Evolutionary conservation across 2,888 invertebrate species (phyloP).

Genomic region (Caenorhabditis drosophilae): DNA sequence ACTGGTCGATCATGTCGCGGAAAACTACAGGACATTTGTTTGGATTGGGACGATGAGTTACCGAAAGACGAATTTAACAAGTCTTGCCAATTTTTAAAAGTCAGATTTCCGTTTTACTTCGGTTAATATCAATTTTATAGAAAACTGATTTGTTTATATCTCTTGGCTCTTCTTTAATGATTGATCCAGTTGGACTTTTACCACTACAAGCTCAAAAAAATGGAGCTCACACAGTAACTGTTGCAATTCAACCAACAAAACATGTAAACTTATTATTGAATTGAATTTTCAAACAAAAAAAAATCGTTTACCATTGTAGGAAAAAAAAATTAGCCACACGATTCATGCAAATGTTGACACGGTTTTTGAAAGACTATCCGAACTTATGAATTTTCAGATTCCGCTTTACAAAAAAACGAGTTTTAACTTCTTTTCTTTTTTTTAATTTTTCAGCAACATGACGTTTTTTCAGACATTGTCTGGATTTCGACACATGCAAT

Average conservation of each 20-base stretch:
- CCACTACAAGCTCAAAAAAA: conserved; percentile 85
- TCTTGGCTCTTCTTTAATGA: conserved; percentile 95
- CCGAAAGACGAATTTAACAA: conserved; percentile 74
- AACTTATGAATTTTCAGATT: neutral
- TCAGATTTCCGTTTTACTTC: neutral
- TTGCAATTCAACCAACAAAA: conserved; percentile 96
- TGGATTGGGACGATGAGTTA: conserved; percentile 95
- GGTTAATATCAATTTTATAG: conserved; percentile 17
- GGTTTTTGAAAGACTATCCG: neutral
- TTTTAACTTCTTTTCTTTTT: too few species aligned
- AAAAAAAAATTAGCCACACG: neutral
- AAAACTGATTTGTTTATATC: conserved; percentile 87
- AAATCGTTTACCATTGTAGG: neutral
- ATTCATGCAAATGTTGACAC: conserved; percentile 2
- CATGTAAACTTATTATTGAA: conserved; percentile 76
- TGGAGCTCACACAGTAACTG: conserved; percentile 86
- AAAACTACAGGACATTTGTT: conserved; percentile 82
- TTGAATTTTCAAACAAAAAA: neutral
- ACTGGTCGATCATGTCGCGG: conserved; percentile 74
- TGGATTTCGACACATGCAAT: too few species aligned
- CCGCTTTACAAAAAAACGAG: too few species aligned
- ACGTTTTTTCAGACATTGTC: too few species aligned
- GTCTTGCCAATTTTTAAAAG: conserved; percentile 67
- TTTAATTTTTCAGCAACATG: too few species aligned
- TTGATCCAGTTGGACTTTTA: conserved; percentile 91